These are phyloP conservation scores for Numida meleagris DNA, from an alignment of 2,113 vertebrate genomes.

Conservation along the genomic window DNA sequence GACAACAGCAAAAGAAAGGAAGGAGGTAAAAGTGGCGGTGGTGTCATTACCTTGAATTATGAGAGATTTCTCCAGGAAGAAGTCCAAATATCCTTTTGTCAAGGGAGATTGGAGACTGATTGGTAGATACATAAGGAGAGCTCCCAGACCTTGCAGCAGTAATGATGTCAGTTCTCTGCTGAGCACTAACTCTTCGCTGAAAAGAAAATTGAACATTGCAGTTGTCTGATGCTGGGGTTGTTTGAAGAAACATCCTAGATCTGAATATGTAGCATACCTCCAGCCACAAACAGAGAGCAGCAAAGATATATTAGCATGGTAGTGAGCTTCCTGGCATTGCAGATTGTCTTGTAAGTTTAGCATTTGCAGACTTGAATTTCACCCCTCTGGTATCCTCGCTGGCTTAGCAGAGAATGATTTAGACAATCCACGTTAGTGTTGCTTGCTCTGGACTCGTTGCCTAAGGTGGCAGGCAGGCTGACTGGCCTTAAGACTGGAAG, in stretches of 20 bases:
- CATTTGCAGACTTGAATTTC: neutral
- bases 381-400: neutral
- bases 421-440: neutral
- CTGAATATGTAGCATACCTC: conserved; percentile 30
- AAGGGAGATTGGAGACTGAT: conserved; percentile 63
- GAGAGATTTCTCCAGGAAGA: conserved; percentile 64
- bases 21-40: neutral
- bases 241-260: conserved; percentile 37
- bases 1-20: neutral
- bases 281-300: conserved; percentile 5
- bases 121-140: conserved; percentile 60
- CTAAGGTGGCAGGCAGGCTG: neutral
- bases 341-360: conserved; percentile 12
- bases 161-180: conserved; percentile 67
- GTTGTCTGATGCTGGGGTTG: conserved; percentile 2
- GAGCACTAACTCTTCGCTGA: conserved; percentile 72
- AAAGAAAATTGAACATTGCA: conserved; percentile 70
- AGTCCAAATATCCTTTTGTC: conserved; percentile 67
- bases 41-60: conserved; percentile 68
- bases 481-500: neutral
- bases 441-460: neutral
- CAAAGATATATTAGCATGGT: conserved; percentile 24
- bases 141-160: conserved; percentile 47
- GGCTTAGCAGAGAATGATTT: conserved; percentile 37
- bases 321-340: neutral